Conservation (phyloP, 1,140 invertebrate species). For the Anoplophora glabripennis region DNA sequence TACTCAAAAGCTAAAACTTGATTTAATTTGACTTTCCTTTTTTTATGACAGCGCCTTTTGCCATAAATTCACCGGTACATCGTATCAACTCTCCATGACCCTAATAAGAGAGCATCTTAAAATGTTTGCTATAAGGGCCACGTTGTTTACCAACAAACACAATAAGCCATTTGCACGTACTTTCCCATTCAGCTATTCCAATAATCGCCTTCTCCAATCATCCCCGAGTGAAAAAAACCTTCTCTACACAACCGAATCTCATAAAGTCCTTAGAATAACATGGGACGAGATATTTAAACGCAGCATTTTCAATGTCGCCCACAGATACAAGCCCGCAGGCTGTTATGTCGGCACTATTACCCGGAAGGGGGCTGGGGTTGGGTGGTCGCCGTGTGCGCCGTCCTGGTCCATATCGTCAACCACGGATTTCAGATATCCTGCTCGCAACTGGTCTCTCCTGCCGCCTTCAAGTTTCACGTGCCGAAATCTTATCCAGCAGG, state of each 20-base stretch:
- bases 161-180: too few relatives aligned
- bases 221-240: not conserved
- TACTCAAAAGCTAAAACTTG: too few relatives aligned
- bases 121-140: too few relatives aligned
- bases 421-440: slow-evolving; percentile 63
- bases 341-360: slow-evolving; percentile 63
- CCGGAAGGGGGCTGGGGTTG: slow-evolving; percentile 81
- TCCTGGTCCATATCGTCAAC: slow-evolving; percentile 62
- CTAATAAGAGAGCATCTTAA: too few relatives aligned
- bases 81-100: too few relatives aligned
- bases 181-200: too few relatives aligned
- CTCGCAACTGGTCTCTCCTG: slow-evolving; percentile 53
- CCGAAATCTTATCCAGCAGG: slow-evolving; percentile 42
- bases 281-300: not conserved
- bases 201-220: too few relatives aligned
- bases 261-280: slow-evolving; percentile 9
- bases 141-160: too few relatives aligned
- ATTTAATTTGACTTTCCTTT: too few relatives aligned
- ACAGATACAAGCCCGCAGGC: slow-evolving; percentile 41
- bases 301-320: slow-evolving; percentile 4
- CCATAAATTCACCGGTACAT: too few relatives aligned
- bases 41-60: too few relatives aligned
- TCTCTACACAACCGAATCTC: slow-evolving; percentile 16
- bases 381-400: slow-evolving; percentile 65
- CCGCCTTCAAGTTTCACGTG: slow-evolving; percentile 51